Conservation (phyloP, 2,888 invertebrate genomes). For the Tuta absoluta region DNA sequence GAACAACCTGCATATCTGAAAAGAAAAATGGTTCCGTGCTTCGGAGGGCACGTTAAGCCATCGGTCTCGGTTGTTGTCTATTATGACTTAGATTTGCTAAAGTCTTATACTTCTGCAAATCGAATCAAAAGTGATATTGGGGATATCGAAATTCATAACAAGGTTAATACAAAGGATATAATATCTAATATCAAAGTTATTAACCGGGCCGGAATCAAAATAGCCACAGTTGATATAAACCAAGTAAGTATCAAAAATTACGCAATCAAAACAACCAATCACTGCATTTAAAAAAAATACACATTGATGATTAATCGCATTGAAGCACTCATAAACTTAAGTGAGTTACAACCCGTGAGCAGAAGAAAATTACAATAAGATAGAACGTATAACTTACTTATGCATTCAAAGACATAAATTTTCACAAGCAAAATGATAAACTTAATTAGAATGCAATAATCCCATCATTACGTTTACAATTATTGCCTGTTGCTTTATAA, state of each 20-base stretch:
- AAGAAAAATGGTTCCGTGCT: too few relatives aligned
- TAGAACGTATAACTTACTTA: constrained; percentile 15
- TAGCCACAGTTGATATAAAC: too few relatives aligned
- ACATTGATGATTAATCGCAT: background rate
- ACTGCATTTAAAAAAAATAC: background rate
- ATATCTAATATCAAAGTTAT: too few relatives aligned
- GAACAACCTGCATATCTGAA: too few relatives aligned
- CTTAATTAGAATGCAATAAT: constrained; percentile 41
- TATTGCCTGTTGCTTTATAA: constrained; percentile 33
- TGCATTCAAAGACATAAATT: constrained; percentile 42
- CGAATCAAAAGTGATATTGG: too few relatives aligned
- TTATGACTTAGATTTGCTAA: background rate
- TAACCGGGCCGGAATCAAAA: too few relatives aligned
- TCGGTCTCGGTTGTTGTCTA: too few relatives aligned
- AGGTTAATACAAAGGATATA: too few relatives aligned
- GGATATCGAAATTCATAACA: too few relatives aligned
- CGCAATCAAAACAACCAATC: background rate
- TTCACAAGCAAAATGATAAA: constrained; percentile 42
- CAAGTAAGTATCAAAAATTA: too few relatives aligned
- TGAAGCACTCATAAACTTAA: background rate
- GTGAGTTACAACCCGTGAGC: background rate
- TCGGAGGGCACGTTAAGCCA: too few relatives aligned
- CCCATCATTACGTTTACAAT: constrained; percentile 46
- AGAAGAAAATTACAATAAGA: constrained; percentile 7
- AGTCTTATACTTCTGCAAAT: too few relatives aligned